Base-by-base conservation (phyloP, 2,797 vertebrate species). In the Lepilemur ruficaudatus region DNA sequence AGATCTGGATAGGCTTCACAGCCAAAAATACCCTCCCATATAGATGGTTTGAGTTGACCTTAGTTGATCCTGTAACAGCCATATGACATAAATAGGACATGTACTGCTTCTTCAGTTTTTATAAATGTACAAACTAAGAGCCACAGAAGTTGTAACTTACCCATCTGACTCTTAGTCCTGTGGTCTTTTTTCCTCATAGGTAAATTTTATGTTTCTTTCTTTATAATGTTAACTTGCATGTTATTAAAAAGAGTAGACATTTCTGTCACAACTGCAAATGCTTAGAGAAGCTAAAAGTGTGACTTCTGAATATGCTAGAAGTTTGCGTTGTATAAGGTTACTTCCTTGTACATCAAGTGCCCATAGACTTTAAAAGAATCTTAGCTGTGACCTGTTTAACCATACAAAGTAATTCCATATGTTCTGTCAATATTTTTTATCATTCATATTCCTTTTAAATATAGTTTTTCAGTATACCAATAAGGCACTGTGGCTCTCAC, bases 281-380 rank as follows among this genome's bases (percentile, higher is more conserved):
- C 41, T 95, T 85, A 93, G 59, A 90, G 63, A 93, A 94, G 32
- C 41, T 86, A 76, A 86, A 69, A 95, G 30, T 94, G 22, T 82
- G 63, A 89, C 50, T 97, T 69, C 57, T 83, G 41, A 91, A 75
- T 95, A 72, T 95, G 41, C 57, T 94, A 12, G 59, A 94, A 84
- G 76, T 85, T 83, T 93, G 38, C 38, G 38, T 38, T 38, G 69
- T 84, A 38, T 90, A 91, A 80, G 46, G 10, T 88, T 38, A 82
- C 72, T 94, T 91, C 35, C 48, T 79, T 52, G 18, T 52, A 52
- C 17, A 20, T 52, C 7, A 52, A 25, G 23, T 57, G 55, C 9
- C 55, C 55, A 57, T 57, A 57, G 55, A 57, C 55, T 57, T 57
- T 57, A 23, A 72, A 81, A 85, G 32, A 81, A 50, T 73, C 65